Conservation (phyloP, 2,888 invertebrate species). For the Myathropa florea region DNA sequence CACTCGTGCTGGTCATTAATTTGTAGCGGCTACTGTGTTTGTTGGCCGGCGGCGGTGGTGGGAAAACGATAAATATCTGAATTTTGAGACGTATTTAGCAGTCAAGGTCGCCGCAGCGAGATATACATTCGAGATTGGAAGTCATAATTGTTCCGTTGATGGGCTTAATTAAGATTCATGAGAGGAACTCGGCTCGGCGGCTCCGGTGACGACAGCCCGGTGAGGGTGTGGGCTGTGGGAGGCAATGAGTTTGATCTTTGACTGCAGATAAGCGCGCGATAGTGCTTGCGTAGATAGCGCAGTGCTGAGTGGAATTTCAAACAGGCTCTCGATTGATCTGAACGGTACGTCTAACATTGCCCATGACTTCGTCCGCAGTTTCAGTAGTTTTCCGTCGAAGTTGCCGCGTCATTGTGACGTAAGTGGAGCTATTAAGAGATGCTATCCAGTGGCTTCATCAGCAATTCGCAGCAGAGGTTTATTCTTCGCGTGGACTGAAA, state of each 20-base stretch:
- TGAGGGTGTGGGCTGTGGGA: neutral
- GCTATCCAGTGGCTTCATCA: neutral
- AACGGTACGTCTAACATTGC: neutral
- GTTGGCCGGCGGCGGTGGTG: neutral
- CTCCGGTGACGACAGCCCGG: no score
- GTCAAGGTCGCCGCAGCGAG: slow-evolving; percentile 14
- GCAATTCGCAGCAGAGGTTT: neutral
- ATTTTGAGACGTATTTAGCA: slow-evolving; percentile 7
- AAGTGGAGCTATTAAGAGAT: neutral
- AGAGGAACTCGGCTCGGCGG: neutral
- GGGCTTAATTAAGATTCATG: slow-evolving; percentile 20
- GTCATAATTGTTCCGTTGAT: slow-evolving; percentile 7
- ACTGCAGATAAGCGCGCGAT: neutral
- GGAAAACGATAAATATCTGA: slow-evolving; percentile 8
- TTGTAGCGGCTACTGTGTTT: neutral
- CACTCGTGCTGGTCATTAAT: neutral
- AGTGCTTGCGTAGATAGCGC: neutral
- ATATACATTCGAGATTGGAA: slow-evolving; percentile 9
- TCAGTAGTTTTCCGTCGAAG: neutral
- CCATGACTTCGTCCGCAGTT: neutral
- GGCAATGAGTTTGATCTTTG: neutral
- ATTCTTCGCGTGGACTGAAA: neutral
- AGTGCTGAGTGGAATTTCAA: neutral
- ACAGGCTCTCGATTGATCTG: neutral
- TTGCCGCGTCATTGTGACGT: neutral